A percentile compares a stretch with the other conserved stretches of the same genome.
These are phyloP conservation scores for Microctenopoma stevenorrisi DNA, from an alignment of 2,797 vertebrate genomes.

Conservation along the genomic window DNA sequence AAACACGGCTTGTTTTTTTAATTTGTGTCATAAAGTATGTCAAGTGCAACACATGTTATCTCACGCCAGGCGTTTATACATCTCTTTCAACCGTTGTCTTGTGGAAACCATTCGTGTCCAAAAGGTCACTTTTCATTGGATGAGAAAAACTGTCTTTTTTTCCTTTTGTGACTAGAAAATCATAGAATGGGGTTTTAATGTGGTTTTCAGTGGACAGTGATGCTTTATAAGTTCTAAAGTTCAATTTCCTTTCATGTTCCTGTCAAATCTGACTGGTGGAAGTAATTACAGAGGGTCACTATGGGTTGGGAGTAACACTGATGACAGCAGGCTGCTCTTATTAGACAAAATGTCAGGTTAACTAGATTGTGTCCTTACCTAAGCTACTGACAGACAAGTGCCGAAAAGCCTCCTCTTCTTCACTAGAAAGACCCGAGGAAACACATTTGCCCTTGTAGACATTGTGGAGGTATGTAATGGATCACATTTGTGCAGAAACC, in stretches of 20 bases:
- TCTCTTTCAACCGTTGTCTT: not conserved
- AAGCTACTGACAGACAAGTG: conserved; percentile 44
- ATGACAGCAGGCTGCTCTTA: conserved; percentile 46
- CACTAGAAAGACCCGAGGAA: conserved; percentile 28
- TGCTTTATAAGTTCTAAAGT: not conserved
- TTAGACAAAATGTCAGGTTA: conserved; percentile 55
- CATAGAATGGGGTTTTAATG: not conserved
- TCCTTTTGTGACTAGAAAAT: not conserved
- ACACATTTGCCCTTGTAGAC: conserved; percentile 26
- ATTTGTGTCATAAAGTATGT: not conserved
- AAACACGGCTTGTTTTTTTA: conserved; percentile 14
- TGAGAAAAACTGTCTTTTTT: not conserved
- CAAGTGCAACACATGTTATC: not conserved
- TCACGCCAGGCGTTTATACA: not conserved
- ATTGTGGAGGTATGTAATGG: conserved; percentile 9
- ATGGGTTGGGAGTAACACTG: conserved; percentile 45
- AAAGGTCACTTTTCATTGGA: not conserved
- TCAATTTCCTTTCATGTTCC: conserved; percentile 29
- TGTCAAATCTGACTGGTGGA: conserved; percentile 58
- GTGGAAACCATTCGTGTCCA: conserved; percentile 2
- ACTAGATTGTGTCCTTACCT: conserved; percentile 36
- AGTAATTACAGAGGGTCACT: conserved; percentile 65
- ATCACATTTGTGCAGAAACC: conserved; percentile 44
- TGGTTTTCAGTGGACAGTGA: conserved; percentile 6
- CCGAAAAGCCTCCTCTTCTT: conserved; percentile 33